Evolutionary conservation across 2,888 invertebrate genomes (phyloP).

Genomic region (Tryphoninae sp.): DNA sequence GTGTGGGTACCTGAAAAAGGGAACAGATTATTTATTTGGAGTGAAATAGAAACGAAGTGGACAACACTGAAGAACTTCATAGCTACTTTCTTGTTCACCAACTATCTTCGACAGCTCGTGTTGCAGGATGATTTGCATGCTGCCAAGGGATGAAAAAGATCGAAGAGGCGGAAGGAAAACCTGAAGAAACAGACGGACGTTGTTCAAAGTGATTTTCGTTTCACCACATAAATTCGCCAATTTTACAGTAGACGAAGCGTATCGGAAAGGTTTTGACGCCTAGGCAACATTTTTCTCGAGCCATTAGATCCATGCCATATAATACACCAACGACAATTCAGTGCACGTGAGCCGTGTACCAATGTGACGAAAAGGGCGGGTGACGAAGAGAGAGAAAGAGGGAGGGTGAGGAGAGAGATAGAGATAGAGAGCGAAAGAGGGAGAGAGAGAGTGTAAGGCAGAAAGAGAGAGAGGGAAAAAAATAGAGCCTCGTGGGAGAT

Average conservation of each 20-base stretch:
- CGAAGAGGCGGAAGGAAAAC: background rate
- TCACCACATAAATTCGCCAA: conserved; percentile 23
- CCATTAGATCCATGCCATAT: conserved; percentile 39
- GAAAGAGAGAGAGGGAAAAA: background rate
- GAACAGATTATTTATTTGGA: conserved; percentile 9
- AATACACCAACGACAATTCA: conserved; percentile 34
- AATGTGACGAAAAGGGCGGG: background rate
- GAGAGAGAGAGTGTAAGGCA: background rate
- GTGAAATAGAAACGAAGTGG: background rate
- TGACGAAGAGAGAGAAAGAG: background rate
- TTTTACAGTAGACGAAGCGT: conserved; percentile 25
- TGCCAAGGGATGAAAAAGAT: conserved; percentile 9
- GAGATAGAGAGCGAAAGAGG: background rate
- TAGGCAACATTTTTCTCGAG: conserved; percentile 37
- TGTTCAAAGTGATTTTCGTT: conserved; percentile 42
- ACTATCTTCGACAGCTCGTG: conserved; percentile 16
- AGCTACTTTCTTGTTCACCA: conserved; percentile 8
- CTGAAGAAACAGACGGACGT: background rate
- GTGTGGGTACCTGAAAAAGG: background rate
- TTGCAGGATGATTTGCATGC: conserved; percentile 13
- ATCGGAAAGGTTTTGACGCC: conserved; percentile 33
- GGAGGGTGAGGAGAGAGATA: background rate
- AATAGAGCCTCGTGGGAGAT: background rate
- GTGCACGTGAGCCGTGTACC: conserved; percentile 36
- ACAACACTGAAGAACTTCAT: conserved; percentile 1